These are phyloP conservation scores for Gila robusta DNA, from an alignment of 2,797 vertebrate species.

Conservation along the genomic window DNA sequence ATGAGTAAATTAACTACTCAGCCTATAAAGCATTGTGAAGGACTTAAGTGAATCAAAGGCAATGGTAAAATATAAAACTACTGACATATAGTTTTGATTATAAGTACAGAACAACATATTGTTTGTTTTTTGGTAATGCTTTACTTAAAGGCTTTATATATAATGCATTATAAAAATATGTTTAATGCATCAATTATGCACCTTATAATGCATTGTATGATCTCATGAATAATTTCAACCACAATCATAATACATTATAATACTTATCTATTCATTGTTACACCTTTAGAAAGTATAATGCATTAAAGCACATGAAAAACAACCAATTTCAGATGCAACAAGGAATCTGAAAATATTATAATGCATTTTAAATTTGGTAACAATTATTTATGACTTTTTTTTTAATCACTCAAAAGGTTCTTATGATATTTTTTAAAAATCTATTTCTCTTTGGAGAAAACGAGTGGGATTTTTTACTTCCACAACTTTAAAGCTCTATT, in stretches of 20 bases:
- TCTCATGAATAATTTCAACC: neutral
- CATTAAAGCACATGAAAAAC: neutral
- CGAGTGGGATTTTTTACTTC: neutral
- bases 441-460: neutral
- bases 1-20: neutral
- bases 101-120: neutral
- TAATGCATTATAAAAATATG: neutral
- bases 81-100: neutral
- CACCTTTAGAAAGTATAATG: neutral
- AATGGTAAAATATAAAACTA: neutral
- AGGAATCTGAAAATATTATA: neutral
- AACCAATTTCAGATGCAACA: neutral
- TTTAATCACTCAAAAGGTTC: neutral
- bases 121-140: neutral
- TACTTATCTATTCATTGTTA: neutral
- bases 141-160: neutral
- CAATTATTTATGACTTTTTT: neutral
- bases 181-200: neutral
- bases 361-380: neutral
- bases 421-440: neutral
- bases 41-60: neutral
- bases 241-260: neutral
- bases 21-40: neutral
- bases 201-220: neutral
- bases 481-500: neutral